Base-by-base conservation (phyloP, 2,888 invertebrate species). In the Leptopilina syphax region DNA sequence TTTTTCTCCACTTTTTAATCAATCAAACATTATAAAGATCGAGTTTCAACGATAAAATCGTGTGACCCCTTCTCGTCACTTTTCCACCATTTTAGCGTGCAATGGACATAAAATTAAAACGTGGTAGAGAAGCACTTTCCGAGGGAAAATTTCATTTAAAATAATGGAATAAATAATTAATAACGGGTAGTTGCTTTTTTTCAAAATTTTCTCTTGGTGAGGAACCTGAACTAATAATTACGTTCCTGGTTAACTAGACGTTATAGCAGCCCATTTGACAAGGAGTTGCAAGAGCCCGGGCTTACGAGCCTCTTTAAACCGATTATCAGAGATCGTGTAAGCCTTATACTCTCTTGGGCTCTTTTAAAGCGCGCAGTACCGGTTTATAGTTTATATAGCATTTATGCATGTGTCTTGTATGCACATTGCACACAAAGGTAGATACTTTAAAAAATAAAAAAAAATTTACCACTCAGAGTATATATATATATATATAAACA, bases 221-320 rank as follows among this genome's bases (percentile, higher is more conserved):
- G 77, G 81, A 80, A 65, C 79, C 50, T 50, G 77, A 81, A 81
- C 83, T 80, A 81, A 77, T 80, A 81, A 83, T 83, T 80, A 81
- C 81, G 81, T 79, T 70, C 67, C 77, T 77, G 76, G 66, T 9
- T 76, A 73, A 73, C 70, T 73, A 73, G 70, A 73, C 70, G 34
- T 73, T 73, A 57, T 73, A 77, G 77, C 70, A 76, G 70, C 78
- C 81, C 57, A 70, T 80, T 76, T 79, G 82, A 82, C 81, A 79
- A 50, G 34, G 80, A 83, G 80, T 83, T 80, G 79, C 81, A 76
- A 76, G 81, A 77, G 70, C 76, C 79, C 78, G 81, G 81, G 78
- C 81, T 84, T 82, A 81, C 83, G 82, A 82, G 83, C 79, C 80
- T 84, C 82, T 83, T 84, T 81, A 83, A 82, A 81, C 78, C 80